Evolutionary conservation across 2,113 vertebrate genomes (phyloP).

Genomic region (Mustela nigripes): DNA sequence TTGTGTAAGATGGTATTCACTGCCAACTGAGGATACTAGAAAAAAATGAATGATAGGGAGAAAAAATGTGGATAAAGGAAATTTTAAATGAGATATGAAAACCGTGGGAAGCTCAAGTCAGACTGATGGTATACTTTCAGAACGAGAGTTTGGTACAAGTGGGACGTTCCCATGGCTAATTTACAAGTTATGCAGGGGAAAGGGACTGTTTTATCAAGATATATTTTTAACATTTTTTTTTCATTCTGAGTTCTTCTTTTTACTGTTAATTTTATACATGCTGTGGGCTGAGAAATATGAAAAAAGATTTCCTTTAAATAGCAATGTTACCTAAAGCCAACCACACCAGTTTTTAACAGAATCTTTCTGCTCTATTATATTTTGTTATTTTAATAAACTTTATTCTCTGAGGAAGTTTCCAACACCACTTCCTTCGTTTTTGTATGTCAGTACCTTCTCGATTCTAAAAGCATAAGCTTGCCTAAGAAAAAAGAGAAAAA

Average conservation of each 20-base stretch:
- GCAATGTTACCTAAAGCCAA: background rate
- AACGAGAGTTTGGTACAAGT: background rate
- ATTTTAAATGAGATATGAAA: background rate
- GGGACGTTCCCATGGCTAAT: background rate
- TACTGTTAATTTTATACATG: slow-evolving; percentile 37
- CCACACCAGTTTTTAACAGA: background rate
- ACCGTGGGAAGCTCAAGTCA: background rate
- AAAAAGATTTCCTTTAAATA: slow-evolving; percentile 37
- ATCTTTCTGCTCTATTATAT: background rate
- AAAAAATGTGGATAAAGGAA: background rate
- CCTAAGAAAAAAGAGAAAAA: background rate
- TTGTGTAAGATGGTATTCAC: background rate
- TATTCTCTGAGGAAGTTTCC: background rate
- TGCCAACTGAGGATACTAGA: background rate
- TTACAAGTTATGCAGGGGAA: background rate
- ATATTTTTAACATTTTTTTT: slow-evolving; percentile 54
- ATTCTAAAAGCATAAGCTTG: background rate
- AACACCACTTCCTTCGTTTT: background rate
- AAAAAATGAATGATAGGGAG: background rate
- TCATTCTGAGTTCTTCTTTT: slow-evolving; percentile 15
- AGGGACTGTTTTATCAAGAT: background rate
- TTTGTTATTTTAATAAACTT: slow-evolving; percentile 43
- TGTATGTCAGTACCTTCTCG: background rate
- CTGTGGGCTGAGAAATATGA: slow-evolving; percentile 26
- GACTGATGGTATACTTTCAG: background rate